Evolutionary conservation across 2,888 invertebrate genomes (phyloP).

Genomic region (Pachycephus smyrnensis): DNA sequence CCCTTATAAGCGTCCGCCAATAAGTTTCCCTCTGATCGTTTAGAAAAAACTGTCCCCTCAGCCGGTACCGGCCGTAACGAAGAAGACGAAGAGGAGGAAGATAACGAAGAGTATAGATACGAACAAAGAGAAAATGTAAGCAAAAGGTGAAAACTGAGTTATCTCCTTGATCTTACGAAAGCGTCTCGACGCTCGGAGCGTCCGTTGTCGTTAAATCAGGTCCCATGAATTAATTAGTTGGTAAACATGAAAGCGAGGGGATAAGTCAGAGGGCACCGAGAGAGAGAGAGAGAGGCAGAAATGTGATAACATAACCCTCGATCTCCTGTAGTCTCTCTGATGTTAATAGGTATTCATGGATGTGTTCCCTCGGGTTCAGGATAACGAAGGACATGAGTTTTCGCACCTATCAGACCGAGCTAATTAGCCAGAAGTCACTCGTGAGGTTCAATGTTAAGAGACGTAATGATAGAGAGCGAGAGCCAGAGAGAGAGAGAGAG

Average conservation of each 20-base stretch:
- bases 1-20: not conserved
- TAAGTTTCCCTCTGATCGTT: not conserved
- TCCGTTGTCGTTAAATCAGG: constrained; percentile 39
- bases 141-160: constrained; percentile 24
- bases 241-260: constrained; percentile 36
- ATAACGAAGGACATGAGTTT: not conserved
- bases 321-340: not conserved
- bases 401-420: not conserved
- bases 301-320: not conserved
- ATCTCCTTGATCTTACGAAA: constrained; percentile 32
- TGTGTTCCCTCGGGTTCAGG: not conserved
- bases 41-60: not conserved
- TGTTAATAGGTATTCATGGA: not conserved
- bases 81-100: not conserved
- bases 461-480: not conserved
- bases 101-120: constrained; percentile 18
- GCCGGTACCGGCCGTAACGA: not conserved
- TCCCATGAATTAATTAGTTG: constrained; percentile 53
- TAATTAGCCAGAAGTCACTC: constrained; percentile 34
- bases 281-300: not conserved
- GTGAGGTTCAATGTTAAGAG: constrained; percentile 6
- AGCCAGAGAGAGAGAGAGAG: constrained; percentile 1
- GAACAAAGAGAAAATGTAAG: constrained; percentile 18
- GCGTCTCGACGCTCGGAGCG: constrained; percentile 1
- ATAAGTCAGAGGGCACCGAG: not conserved